Base-by-base conservation (phyloP, 2,888 invertebrate genomes). In the Hypercompe scribonia region DNA sequence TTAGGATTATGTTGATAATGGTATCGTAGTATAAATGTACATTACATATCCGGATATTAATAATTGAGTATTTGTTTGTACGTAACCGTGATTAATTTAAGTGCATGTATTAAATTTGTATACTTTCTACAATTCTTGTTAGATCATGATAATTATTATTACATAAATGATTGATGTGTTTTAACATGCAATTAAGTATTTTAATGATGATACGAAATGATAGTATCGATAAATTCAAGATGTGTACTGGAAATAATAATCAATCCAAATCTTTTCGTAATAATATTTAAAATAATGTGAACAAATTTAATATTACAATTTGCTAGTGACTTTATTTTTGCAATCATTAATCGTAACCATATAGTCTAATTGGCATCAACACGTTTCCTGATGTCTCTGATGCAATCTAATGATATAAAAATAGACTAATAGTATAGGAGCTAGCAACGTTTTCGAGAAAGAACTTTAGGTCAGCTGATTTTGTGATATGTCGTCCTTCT, bases 351-450 rank as follows among this genome's bases (percentile, higher is more conserved):
- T 58, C 58, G 15, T 58, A 58, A 28, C 28, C 10, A 15, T 15
- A 15, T 58, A 58, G 31, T 18, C 58, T 36, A 58, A 58, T 68
- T 68, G 68, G 28, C 68, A 36, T 58, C 28, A 58, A 58, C 21
- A 58, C 39, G 39, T 36, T 68, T 31, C 28, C 58, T 39, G 21
- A 68, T 68, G 68, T 68, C 58, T 28, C 58, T 36, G 18, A 68
- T 50, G 28, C n/a, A 15, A 54, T 50, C 39, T 21, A 36, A n/a
- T 61, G 36, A 18, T 28, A 61, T 28, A 31, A n/a, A 18, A 50
- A 68, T 54, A 36, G n/a, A n/a, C n/a, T n/a, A n/a, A n/a, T n/a
- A n/a, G n/a, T n/a, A n/a, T n/a, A n/a, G n/a, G n/a, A n/a, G n/a
- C n/a, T n/a, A n/a, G n/a, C n/a, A n/a, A n/a, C n/a, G n/a, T n/a